Conservation (phyloP, 1,140 invertebrate genomes). For the Matsumurasca onukii region DNA sequence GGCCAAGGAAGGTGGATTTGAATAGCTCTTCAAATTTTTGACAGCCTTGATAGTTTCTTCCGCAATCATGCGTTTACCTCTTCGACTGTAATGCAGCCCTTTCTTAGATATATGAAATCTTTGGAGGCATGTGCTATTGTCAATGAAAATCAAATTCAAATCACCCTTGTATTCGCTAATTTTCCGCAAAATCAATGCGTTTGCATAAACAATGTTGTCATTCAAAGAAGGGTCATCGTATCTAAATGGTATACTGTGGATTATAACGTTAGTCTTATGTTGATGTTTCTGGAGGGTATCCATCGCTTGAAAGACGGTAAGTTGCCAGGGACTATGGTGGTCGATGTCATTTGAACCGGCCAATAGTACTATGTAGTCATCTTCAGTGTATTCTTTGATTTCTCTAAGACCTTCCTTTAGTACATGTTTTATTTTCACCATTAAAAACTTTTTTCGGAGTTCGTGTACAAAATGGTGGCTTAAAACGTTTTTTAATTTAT, state of each 20-base stretch:
- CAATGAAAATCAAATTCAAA: conserved; percentile 8
- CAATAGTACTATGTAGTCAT: conserved; percentile 11
- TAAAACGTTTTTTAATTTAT: too few species aligned
- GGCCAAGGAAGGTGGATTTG: too few species aligned
- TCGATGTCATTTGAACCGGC: conserved; percentile 18
- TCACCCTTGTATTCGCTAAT: conserved; percentile 14
- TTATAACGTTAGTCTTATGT: conserved; percentile 20
- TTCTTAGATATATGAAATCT: conserved; percentile 25
- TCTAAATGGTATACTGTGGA: conserved; percentile 17
- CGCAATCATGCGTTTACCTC: too few species aligned
- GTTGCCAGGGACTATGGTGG: too few species aligned
- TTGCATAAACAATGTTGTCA: conserved; percentile 19
- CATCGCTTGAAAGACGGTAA: conserved; percentile 4
- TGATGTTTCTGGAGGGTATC: too few species aligned
- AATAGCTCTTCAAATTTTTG: too few species aligned
- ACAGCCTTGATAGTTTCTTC: too few species aligned
- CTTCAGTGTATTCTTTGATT: conserved; percentile 10
- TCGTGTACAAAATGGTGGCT: too few species aligned
- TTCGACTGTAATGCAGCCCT: conserved; percentile 28
- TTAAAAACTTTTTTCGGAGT: too few species aligned
- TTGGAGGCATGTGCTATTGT: conserved; percentile 13
- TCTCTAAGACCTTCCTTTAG: conserved; percentile 1
- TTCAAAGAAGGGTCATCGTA: conserved; percentile 19
- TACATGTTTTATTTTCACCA: conserved; percentile 24
- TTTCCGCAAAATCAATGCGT: background rate